A percentile compares a stretch with the other conserved stretches of the same genome.
Conservation (phyloP, 2,888 invertebrate species). For the Temnothorax unifasciatus region DNA sequence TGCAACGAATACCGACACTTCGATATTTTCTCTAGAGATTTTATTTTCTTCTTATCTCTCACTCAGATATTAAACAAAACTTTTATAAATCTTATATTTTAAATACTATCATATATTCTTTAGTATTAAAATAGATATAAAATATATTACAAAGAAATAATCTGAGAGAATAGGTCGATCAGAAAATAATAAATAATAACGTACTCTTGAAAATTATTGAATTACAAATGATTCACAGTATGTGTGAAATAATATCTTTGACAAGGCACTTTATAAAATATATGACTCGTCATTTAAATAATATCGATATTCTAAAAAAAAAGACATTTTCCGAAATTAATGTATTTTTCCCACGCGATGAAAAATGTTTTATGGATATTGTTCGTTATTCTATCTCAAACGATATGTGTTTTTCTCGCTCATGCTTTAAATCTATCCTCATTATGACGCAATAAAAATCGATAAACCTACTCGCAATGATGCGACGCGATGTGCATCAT, state of each 20-base stretch:
- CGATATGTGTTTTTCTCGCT: neutral
- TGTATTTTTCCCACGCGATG: neutral
- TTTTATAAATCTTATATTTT: neutral
- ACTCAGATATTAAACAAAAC: neutral
- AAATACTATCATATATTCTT: neutral
- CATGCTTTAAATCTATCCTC: constrained; percentile 11
- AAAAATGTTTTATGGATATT: constrained; percentile 25
- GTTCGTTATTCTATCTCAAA: neutral
- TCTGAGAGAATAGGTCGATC: neutral
- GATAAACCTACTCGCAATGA: constrained; percentile 4
- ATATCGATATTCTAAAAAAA: constrained; percentile 3
- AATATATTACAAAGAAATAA: neutral
- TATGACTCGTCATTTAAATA: constrained; percentile 3
- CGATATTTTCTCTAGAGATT: constrained; percentile 33
- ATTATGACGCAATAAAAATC: constrained; percentile 35
- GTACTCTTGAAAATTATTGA: neutral
- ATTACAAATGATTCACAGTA: neutral
- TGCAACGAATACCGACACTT: constrained; percentile 7
- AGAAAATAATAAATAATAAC: neutral
- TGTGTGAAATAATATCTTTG: neutral
- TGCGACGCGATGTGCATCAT: neutral
- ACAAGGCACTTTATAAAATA: neutral
- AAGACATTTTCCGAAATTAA: neutral
- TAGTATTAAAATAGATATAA: neutral
- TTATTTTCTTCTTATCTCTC: neutral